phyloP scores from a whole-genome alignment of 2,113 vertebrate genomes.

The Burhinus oedicnemus region DNA sequence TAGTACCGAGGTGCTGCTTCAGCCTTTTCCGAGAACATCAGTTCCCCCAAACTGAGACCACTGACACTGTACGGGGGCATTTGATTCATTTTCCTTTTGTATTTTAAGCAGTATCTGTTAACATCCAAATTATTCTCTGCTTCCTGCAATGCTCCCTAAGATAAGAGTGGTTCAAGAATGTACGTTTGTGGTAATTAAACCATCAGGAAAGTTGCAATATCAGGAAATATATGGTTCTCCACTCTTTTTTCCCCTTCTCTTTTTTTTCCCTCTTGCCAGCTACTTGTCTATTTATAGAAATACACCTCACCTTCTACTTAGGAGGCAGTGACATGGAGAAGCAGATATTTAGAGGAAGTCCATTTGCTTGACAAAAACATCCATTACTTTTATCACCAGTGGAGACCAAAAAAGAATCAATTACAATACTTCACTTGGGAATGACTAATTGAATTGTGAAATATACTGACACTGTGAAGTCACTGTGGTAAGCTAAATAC shows the following conservation, averaged over 20 bases:
- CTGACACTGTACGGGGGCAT: background rate
- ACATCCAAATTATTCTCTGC: conserved; percentile 36
- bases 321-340: conserved; percentile 55
- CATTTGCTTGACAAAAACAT: conserved; percentile 70
- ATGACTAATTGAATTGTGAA: conserved; percentile 71
- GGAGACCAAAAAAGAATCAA: conserved; percentile 70
- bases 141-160: conserved; percentile 62
- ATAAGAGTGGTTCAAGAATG: conserved; percentile 42
- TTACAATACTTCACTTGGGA: conserved; percentile 66
- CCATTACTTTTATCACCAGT: conserved; percentile 73
- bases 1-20: background rate
- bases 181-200: conserved; percentile 71
- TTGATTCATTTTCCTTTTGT: conserved; percentile 18
- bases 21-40: background rate
- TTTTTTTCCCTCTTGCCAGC: background rate
- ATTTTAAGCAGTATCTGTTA: conserved; percentile 12
- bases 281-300: conserved; percentile 69
- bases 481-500: conserved; percentile 45
- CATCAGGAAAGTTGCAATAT: conserved; percentile 59
- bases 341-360: conserved; percentile 71
- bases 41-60: background rate
- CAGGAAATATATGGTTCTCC: conserved; percentile 62
- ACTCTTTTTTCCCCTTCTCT: background rate
- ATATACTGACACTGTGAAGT: conserved; percentile 46
- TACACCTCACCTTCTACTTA: conserved; percentile 47